Evolutionary conservation across 2,113 vertebrate species (phyloP), one percentile per base, ranked within the genome.

Genomic region (Chrysemys picta): DNA sequence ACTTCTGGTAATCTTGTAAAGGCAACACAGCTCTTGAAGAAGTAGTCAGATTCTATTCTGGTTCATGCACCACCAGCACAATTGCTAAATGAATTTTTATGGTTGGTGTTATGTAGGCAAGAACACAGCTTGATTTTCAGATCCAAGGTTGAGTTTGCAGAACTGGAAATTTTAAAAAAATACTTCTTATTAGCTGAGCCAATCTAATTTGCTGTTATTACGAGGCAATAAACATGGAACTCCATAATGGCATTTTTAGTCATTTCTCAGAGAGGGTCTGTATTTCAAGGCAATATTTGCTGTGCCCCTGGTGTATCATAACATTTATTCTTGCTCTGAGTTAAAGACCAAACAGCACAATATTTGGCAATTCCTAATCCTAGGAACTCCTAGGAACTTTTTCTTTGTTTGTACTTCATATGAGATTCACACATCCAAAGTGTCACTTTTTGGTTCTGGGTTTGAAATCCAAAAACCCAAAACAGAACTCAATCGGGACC

Each of bases 121-220:
- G 54, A 5, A 87, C 14, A 8, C 49, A 93, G 42, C 10, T 82
- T 38, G 35, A 42, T 31, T 76, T 27, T 6, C 21, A 89, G 29
- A 84, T 84, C 87, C 50, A 91, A 84, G 31, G n/a, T 35, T 52
- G 45, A 14, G 25, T 83, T 90, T 87, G 65, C 81, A 80, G 89
- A 95, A 54, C 3, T 90, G 54, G 93, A 14, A 1, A 79, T 24
- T 79, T 91, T 84, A 8, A 24, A 38, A 35, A 53, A 54, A 81
- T 38, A n/a, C 11, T 53, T 85, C 81, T 1, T 89, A 52, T 89
- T 80, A 89, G 75, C 86, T 35, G 83, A 93, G 9, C 17, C 49
- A 25, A 82, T 89, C 92, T 94, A 85, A 84, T 97, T 69, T 95
- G 42, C n/a, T 93, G 89, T 89, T 85, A 88, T 1, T 92, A 31